phyloP scores from a whole-genome alignment of 2,888 invertebrate species.

The Andrena minutula region DNA sequence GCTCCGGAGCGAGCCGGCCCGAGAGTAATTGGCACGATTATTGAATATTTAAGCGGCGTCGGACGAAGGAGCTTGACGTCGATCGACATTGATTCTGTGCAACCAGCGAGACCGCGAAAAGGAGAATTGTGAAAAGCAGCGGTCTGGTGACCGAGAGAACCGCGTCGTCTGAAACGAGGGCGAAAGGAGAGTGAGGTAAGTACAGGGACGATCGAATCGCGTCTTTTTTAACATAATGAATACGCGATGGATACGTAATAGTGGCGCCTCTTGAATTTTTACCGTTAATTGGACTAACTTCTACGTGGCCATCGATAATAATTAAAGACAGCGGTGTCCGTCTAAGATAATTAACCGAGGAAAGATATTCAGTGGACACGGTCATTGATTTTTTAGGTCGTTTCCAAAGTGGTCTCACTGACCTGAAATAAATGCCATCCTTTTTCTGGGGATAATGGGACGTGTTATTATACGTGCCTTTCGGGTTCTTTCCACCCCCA shows the following conservation, averaged over 20 bases:
- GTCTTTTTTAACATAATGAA: conserved; percentile 70
- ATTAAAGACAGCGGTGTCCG: conserved; percentile 38
- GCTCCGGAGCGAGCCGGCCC: neutral
- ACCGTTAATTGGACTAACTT: conserved; percentile 43
- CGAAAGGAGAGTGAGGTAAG: neutral
- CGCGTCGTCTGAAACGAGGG: neutral
- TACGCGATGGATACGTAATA: conserved; percentile 62
- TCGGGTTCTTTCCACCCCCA: neutral
- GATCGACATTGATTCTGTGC: conserved; percentile 12
- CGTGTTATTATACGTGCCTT: neutral
- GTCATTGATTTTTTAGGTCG: conserved; percentile 8
- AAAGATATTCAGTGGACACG: conserved; percentile 20
- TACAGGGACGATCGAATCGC: conserved; percentile 13
- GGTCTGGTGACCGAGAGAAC: neutral
- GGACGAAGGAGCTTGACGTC: neutral
- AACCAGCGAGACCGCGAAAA: neutral
- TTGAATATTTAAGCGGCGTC: conserved; percentile 62
- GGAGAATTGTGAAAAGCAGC: conserved; percentile 5
- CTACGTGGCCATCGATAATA: conserved; percentile 47
- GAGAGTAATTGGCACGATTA: conserved; percentile 57
- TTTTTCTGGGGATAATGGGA: neutral
- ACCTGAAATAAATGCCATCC: conserved; percentile 1
- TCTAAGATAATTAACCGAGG: conserved; percentile 44
- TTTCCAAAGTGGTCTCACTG: neutral
- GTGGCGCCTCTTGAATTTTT: conserved; percentile 45